Evolutionary conservation across 2,113 vertebrate genomes (phyloP), one percentile per base, ranked within the genome.

Genomic region (Beaufortia kweichowensis): DNA sequence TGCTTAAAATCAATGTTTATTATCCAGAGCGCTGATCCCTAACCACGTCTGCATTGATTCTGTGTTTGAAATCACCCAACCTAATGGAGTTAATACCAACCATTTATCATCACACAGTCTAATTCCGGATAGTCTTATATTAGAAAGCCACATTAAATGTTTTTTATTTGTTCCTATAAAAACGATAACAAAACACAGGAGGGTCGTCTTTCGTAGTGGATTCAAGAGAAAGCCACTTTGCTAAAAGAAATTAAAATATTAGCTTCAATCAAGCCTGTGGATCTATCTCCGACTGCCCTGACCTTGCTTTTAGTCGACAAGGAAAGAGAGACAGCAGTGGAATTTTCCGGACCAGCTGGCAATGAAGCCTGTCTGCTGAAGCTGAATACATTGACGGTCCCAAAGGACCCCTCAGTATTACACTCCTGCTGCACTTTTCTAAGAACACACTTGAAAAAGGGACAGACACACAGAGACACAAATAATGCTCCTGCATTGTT

Each of bases 291-390:
- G 9, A 74, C 63, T 61, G 82, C 33, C 78, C 53, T 75, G 81
- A 83, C 77, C 78, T 80, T 77, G 85, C 78, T 79, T 83, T 82
- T 73, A 80, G 57, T 70, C 39, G 43, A 76, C 24, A 56, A 69
- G 53, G 62, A 53, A 53, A 62, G 41, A 77, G 71, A 79, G 65
- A 76, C 63, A 78, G 79, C 79, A 77, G 76, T 77, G 81, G 84
- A 85, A 85, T 85, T 80, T 85, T 85, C 75, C 76, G 31, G 79
- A 78, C 82, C 85, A 86, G 85, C 81, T 86, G 85, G 77, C 79
- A 77, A 65, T 28, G 59, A 60, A 74, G 83, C 53, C 81, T 71
- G 81, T 79, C 79, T 84, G 76, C 66, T 76, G 72, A 81, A 77
- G 73, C 76, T 68, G 69, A 84, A 83, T 66, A 75, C 76, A 75